Conservation (phyloP, 2,797 vertebrate species). For the Sebastes nivosus region DNA sequence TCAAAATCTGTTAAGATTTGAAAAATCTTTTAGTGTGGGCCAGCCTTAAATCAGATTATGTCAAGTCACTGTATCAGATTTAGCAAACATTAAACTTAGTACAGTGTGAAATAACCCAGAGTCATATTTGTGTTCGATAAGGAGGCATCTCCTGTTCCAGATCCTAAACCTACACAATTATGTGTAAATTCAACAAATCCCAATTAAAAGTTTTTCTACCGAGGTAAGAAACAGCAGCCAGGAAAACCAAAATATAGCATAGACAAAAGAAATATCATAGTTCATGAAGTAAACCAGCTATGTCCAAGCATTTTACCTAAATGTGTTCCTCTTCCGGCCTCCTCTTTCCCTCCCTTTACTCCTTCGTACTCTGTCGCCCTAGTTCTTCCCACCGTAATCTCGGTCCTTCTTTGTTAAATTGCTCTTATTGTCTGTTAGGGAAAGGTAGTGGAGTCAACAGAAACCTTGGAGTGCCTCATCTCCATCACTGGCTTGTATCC, state of each 20-base stretch:
- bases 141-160: background rate
- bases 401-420: background rate
- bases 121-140: background rate
- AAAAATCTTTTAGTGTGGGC: no score
- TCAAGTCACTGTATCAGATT: background rate
- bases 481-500: constrained; percentile 18
- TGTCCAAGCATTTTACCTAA: background rate
- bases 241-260: background rate
- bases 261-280: background rate
- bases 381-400: background rate
- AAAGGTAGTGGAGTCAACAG: constrained; percentile 4
- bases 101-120: background rate
- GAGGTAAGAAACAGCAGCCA: background rate
- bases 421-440: background rate
- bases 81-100: background rate
- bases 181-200: background rate
- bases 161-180: background rate
- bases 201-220: background rate
- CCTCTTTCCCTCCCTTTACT: background rate
- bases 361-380: background rate
- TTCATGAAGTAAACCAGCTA: background rate
- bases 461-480: constrained; percentile 6
- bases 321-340: background rate
- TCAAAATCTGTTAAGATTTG: no score
- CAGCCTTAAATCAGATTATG: background rate